Evolutionary conservation across 2,888 invertebrate species (phyloP).

Genomic region (Ptilodon capucinus): DNA sequence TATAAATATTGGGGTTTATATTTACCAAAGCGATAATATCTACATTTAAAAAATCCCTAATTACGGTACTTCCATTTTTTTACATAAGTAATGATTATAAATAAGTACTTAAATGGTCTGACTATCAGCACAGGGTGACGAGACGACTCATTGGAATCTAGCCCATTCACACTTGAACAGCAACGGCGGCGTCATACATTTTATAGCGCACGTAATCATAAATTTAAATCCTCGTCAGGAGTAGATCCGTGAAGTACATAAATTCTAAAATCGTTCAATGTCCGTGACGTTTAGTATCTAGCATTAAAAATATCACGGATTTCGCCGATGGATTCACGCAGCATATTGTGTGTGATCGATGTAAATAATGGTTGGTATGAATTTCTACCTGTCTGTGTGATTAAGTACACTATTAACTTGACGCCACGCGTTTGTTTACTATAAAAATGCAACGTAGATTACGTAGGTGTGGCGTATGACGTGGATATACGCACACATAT

Average conservation of each 20-base stretch:
- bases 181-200: conserved; percentile 16
- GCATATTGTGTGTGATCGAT: conserved; percentile 5
- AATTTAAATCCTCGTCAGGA: conserved; percentile 21
- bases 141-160: conserved; percentile 27
- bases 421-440: conserved; percentile 7
- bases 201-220: conserved; percentile 16
- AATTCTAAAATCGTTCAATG: conserved; percentile 42
- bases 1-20: no score
- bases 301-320: conserved; percentile 48
- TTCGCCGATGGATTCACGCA: conserved; percentile 14
- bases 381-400: not conserved
- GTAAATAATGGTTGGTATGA: conserved; percentile 6
- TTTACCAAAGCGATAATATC: no score
- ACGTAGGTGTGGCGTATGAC: conserved; percentile 1
- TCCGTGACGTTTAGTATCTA: conserved; percentile 41
- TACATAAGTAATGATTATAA: not conserved
- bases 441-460: conserved; percentile 6
- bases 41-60: no score
- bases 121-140: conserved; percentile 7
- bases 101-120: not conserved
- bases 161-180: conserved; percentile 23
- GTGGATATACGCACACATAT: not conserved
- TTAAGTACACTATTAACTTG: not conserved
- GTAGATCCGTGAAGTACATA: conserved; percentile 25
- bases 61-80: no score